A percentile compares a stretch with the other conserved stretches of the same genome.
phyloP scores from a whole-genome alignment of 2,888 invertebrate genomes.

The Micropterix aruncella region DNA sequence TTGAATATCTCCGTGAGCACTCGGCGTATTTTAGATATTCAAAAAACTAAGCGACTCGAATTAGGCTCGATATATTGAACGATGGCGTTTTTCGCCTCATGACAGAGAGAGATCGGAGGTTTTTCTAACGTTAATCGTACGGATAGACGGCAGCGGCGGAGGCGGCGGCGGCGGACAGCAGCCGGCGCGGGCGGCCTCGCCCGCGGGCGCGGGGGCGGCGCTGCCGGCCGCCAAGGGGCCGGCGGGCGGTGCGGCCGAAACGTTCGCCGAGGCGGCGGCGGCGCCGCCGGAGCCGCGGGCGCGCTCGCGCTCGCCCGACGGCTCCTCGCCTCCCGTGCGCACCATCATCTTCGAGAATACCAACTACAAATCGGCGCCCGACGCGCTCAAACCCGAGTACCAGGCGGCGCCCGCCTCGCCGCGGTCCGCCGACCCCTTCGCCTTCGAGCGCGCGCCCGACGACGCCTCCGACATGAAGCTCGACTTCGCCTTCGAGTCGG shows the following conservation, averaged over 20 bases:
- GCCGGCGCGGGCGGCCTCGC: too few species aligned
- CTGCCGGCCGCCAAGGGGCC: conserved; percentile 71
- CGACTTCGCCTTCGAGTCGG: conserved; percentile 81
- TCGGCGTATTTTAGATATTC: too few species aligned
- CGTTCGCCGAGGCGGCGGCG: conserved; percentile 42
- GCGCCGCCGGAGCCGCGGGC: conserved; percentile 24
- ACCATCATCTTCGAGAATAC: conserved; percentile 88
- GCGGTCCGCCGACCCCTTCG: conserved; percentile 27
- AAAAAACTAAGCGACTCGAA: too few species aligned
- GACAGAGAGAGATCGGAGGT: too few species aligned
- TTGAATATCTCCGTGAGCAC: too few species aligned
- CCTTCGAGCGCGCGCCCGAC: conserved; percentile 32
- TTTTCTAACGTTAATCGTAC: too few species aligned
- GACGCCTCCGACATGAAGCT: conserved; percentile 80
- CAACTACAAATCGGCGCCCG: conserved; percentile 66
- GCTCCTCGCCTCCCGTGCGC: conserved; percentile 67
- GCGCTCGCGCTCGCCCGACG: conserved; percentile 49
- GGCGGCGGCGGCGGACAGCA: too few species aligned
- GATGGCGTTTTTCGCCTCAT: too few species aligned
- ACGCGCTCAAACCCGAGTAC: conserved; percentile 50
- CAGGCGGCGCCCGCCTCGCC: conserved; percentile 26
- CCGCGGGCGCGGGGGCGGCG: conserved; percentile 43
- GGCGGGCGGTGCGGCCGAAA: conserved; percentile 70
- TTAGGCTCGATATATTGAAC: too few species aligned
- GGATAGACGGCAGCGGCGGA: too few species aligned